Percentiles rank a stretch among this genome's conserved stretches.
Conservation (phyloP, 1,140 invertebrate genomes). For the Caenorhabditis inopinata region DNA sequence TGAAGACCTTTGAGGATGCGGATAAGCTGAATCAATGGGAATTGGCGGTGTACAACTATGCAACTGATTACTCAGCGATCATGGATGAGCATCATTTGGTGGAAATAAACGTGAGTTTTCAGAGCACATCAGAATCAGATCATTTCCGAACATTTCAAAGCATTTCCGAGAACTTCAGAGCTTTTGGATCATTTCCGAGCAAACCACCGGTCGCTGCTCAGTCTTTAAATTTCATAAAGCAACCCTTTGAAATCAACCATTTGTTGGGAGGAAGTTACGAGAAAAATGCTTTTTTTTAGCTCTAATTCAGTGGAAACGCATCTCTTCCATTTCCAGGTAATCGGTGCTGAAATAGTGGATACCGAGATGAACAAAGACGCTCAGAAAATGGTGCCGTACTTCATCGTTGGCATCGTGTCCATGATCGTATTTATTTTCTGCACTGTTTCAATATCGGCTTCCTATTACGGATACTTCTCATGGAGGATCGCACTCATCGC, state of each 20-base stretch:
- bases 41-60: constrained; percentile 50
- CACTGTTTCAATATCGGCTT: constrained; percentile 48
- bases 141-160: too few relatives aligned
- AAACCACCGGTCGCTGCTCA: too few relatives aligned
- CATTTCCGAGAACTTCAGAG: too few relatives aligned
- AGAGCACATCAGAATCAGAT: background rate
- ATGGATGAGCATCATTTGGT: constrained; percentile 29
- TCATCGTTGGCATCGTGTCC: constrained; percentile 53
- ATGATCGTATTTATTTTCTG: constrained; percentile 53
- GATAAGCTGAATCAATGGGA: constrained; percentile 45
- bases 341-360: constrained; percentile 63
- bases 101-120: constrained; percentile 48
- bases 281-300: too few relatives aligned
- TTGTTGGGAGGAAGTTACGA: too few relatives aligned
- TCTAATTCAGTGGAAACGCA: too few relatives aligned
- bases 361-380: constrained; percentile 62
- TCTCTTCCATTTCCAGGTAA: constrained; percentile 49
- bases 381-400: constrained; percentile 59
- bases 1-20: constrained; percentile 25
- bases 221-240: too few relatives aligned
- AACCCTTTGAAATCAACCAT: too few relatives aligned
- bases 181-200: too few relatives aligned
- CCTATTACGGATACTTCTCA: constrained; percentile 53
- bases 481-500: constrained; percentile 45
- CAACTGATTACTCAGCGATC: constrained; percentile 12